phyloP scores from a whole-genome alignment of 1,140 invertebrate genomes.

The Carposina sasakii region DNA sequence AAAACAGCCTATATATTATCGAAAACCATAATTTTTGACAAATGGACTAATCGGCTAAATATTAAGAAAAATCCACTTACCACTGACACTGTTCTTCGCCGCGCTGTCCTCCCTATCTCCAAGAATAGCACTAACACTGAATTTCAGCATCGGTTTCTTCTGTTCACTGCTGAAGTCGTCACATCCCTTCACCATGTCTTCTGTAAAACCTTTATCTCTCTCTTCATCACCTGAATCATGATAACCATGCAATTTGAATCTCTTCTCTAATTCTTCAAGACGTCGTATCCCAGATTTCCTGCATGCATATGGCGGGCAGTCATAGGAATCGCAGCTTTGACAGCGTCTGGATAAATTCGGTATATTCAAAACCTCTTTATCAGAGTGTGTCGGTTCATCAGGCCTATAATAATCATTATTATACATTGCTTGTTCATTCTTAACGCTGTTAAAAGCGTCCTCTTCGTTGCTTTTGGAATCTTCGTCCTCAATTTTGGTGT shows the following conservation, averaged over 20 bases:
- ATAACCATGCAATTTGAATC: slow-evolving; percentile 54
- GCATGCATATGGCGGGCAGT: slow-evolving; percentile 54
- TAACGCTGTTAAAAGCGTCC: slow-evolving; percentile 34
- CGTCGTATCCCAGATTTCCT: slow-evolving; percentile 55
- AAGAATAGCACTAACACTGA: slow-evolving; percentile 93
- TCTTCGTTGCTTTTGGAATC: slow-evolving; percentile 57
- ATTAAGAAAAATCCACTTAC: too few species aligned
- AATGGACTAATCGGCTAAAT: too few species aligned
- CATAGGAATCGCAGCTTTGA: slow-evolving; percentile 41
- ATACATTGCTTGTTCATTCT: slow-evolving; percentile 40
- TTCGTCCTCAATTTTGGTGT: slow-evolving; percentile 55
- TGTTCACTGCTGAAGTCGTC: slow-evolving; percentile 49
- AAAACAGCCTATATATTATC: too few species aligned
- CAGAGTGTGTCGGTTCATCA: slow-evolving; percentile 30
- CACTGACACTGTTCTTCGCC: slow-evolving; percentile 37
- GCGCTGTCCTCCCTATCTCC: slow-evolving; percentile 65
- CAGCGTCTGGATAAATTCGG: slow-evolving; percentile 46
- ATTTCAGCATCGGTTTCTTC: slow-evolving; percentile 88
- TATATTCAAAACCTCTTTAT: slow-evolving; percentile 59
- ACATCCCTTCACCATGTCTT: slow-evolving; percentile 57
- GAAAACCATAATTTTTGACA: too few species aligned
- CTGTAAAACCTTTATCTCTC: slow-evolving; percentile 37
- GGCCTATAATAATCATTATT: slow-evolving; percentile 44
- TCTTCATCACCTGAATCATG: slow-evolving; percentile 51
- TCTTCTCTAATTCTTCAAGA: slow-evolving; percentile 54